Base-by-base conservation (phyloP, 2,113 vertebrate species). In the Condylura cristata region DNA sequence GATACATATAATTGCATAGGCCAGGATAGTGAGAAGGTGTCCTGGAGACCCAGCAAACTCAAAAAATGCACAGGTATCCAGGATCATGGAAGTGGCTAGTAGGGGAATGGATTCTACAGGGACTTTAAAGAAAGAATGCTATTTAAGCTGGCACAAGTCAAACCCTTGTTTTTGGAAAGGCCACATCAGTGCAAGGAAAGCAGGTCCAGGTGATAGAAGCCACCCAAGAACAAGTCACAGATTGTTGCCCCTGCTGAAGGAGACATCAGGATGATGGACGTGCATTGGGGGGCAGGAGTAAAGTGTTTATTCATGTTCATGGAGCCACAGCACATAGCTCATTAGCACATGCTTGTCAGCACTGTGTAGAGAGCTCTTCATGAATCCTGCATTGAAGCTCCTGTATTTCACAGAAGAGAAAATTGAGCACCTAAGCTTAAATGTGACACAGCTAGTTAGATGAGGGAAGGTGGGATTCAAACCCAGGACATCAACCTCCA, bases 261-360 rank as follows among this genome's bases (percentile, higher is more conserved):
- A 68, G 18, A 66, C 12, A 6, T 18, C 28, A 46, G 41, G 28
- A 26, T n/a, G n/a, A n/a, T n/a, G 26, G 53, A 34, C 20, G 17
- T 1, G 7, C 8, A 18, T 28, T 17, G 46, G 7, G 7, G 39
- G 28, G 32, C 4, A 16, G 28, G 72, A 17, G 10, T 41, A n/a
- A 44, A 6, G 16, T 2, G 5, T 24, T 32, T 8, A 12, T 14
- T 14, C 5, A 60, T 34, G 13, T 2, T 34, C 28, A 11, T 7
- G n/a, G 18, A 46, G 1, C 51, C 12, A 2, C 18, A 3, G 8
- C 3, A 14, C 18, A 71, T 0, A 8, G 39, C 10, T 6, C 18
- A 41, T 8, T 10, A 11, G 3, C 16, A 39, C 3, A 1, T 13
- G 0, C 20, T 28, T 56, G 60, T 37, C 24, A 7, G 26, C 34